These are phyloP conservation scores for Polylopha cassiicola DNA, from an alignment of 2,888 invertebrate genomes.

Conservation along the genomic window DNA sequence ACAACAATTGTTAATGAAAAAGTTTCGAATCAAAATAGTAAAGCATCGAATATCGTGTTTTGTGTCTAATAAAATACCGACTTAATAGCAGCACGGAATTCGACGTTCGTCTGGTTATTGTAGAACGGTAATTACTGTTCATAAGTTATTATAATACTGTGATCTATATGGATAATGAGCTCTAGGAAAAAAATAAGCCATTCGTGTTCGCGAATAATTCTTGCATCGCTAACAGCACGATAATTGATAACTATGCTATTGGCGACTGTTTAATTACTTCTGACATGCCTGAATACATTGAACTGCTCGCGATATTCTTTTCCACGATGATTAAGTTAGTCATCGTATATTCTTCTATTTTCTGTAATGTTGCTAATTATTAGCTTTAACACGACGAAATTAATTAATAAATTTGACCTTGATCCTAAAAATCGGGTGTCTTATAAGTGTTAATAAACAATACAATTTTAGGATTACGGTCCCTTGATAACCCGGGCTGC, in stretches of 20 bases:
- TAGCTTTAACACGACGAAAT: too few species aligned
- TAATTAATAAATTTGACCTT: background rate
- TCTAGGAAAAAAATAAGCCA: slow-evolving; percentile 6
- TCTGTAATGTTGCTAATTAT: too few species aligned
- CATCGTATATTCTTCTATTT: too few species aligned
- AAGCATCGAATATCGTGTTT: too few species aligned
- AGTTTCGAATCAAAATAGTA: too few species aligned
- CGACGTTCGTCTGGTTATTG: too few species aligned
- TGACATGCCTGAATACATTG: slow-evolving; percentile 7
- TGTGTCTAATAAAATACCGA: too few species aligned
- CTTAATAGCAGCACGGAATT: too few species aligned
- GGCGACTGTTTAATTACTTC: slow-evolving; percentile 13
- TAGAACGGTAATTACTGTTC: slow-evolving; percentile 5
- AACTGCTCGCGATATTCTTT: slow-evolving; percentile 2
- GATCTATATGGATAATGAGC: slow-evolving; percentile 17
- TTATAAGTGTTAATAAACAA: too few species aligned
- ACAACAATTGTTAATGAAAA: too few species aligned
- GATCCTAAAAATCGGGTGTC: background rate
- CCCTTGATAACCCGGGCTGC: too few species aligned
- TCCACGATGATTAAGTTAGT: background rate
- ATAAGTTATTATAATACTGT: slow-evolving; percentile 12
- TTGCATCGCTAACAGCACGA: slow-evolving; percentile 17
- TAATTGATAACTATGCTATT: slow-evolving; percentile 15
- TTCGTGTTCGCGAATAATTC: slow-evolving; percentile 18
- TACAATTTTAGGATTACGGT: too few species aligned